Evolutionary conservation across 2,888 invertebrate genomes (phyloP).

Genomic region (Stomorhina lunata): DNA sequence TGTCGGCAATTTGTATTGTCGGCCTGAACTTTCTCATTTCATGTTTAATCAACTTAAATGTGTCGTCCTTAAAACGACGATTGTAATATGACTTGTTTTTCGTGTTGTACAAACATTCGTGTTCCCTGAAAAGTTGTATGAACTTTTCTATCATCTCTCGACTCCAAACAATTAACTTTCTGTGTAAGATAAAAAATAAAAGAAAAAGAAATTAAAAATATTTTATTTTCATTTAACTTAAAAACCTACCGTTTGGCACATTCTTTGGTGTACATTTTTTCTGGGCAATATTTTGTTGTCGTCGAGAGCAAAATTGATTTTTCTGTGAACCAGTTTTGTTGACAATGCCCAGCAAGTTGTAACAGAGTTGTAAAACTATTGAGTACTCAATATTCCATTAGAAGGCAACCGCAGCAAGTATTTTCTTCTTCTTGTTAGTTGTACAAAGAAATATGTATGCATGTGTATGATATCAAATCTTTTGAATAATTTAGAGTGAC

Average conservation of each 20-base stretch:
- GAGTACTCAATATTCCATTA: too few species aligned
- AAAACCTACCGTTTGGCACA: conserved; percentile 9
- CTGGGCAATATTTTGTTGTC: background rate
- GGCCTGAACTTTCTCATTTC: conserved; percentile 25
- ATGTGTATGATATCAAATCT: too few species aligned
- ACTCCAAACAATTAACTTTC: conserved; percentile 11
- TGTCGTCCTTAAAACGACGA: background rate
- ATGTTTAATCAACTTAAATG: background rate
- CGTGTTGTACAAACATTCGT: conserved; percentile 24
- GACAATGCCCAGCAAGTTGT: too few species aligned
- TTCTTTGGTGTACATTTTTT: conserved; percentile 13
- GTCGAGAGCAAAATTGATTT: conserved; percentile 13
- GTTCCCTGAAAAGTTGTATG: conserved; percentile 1
- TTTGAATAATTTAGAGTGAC: too few species aligned
- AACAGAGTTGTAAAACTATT: too few species aligned
- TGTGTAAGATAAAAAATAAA: background rate
- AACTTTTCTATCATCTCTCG: conserved; percentile 24
- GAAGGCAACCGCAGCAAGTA: too few species aligned
- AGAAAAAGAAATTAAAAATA: background rate
- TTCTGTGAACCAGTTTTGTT: too few species aligned
- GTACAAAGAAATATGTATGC: too few species aligned
- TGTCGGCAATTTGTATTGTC: conserved; percentile 8
- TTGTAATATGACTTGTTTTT: conserved; percentile 27
- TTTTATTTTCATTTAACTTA: background rate
- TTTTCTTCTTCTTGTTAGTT: too few species aligned